phyloP scores from a whole-genome alignment of 2,113 vertebrate genomes.

The Regulus satrapa region DNA sequence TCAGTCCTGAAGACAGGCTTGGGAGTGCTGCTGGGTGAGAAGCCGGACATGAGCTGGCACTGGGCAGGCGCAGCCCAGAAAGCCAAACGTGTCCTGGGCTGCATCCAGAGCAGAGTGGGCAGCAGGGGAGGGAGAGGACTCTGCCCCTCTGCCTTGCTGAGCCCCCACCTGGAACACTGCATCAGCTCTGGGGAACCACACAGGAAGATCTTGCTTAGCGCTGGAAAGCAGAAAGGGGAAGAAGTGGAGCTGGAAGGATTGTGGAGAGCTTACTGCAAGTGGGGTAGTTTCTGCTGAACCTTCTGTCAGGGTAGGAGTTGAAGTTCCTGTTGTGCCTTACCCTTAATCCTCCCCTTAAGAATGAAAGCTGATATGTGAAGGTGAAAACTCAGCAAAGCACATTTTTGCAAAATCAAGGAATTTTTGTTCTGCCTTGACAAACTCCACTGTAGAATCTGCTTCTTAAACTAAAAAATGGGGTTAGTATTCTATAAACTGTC shows the following conservation, averaged over 20 bases:
- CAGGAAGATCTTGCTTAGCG: not conserved
- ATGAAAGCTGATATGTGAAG: not conserved
- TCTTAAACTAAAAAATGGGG: not conserved
- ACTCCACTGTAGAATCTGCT: not conserved
- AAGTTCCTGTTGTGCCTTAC: not conserved
- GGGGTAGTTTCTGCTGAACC: not conserved
- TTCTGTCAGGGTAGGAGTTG: not conserved
- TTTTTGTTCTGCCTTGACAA: not conserved
- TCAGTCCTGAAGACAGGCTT: not conserved
- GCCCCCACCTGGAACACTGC: not conserved
- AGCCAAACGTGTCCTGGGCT: accelerated
- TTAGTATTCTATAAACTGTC: not conserved
- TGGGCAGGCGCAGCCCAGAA: not conserved
- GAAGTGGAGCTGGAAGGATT: not conserved
- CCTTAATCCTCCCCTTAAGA: not conserved
- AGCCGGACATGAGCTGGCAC: accelerated
- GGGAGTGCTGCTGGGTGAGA: not conserved
- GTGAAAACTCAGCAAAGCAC: not conserved
- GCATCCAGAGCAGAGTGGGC: accelerated
- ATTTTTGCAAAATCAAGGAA: not conserved
- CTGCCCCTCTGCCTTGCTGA: not conserved
- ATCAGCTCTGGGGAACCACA: not conserved
- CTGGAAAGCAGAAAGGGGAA: not conserved
- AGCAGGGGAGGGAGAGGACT: not conserved
- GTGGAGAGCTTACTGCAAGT: not conserved